Percentiles rank a stretch among this genome's conserved stretches.
These are phyloP conservation scores for Sialis fuliginosa DNA, from an alignment of 2,888 invertebrate species.

Conservation along the genomic window DNA sequence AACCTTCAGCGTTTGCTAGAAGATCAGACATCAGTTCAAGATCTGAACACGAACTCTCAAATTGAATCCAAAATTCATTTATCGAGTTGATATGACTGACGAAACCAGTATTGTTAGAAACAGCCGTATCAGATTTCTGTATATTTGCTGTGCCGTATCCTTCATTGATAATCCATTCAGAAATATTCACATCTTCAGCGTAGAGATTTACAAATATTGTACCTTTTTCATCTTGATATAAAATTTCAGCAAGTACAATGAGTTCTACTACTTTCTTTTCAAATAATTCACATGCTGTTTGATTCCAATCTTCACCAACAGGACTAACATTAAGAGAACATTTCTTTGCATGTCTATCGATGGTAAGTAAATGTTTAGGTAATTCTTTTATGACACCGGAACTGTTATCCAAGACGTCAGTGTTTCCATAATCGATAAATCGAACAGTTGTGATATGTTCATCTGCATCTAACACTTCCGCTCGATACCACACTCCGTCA, in stretches of 20 bases:
- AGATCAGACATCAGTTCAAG: slow-evolving; percentile 42
- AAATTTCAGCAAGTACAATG: slow-evolving; percentile 15
- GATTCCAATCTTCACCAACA: slow-evolving; percentile 45
- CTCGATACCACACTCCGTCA: slow-evolving; percentile 85
- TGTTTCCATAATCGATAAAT: slow-evolving; percentile 65
- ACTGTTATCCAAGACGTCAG: slow-evolving; percentile 49
- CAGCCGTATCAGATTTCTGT: slow-evolving; percentile 26
- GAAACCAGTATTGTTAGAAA: slow-evolving; percentile 38
- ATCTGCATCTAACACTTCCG: slow-evolving; percentile 65
- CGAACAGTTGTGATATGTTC: slow-evolving; percentile 57
- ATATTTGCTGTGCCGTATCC: slow-evolving; percentile 32
- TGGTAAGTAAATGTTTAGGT: slow-evolving; percentile 35
- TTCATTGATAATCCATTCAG: slow-evolving; percentile 38
- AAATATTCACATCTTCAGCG: slow-evolving; percentile 37
- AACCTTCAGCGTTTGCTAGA: slow-evolving; percentile 31
- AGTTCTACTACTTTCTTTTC: slow-evolving; percentile 14
- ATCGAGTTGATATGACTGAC: slow-evolving; percentile 49
- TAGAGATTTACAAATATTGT: slow-evolving; percentile 47
- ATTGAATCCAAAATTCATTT: slow-evolving; percentile 56
- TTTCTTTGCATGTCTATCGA: slow-evolving; percentile 38
- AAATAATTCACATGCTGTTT: slow-evolving; percentile 37
- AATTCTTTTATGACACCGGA: slow-evolving; percentile 40
- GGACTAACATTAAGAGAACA: slow-evolving; percentile 52
- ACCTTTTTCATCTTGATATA: slow-evolving; percentile 36
- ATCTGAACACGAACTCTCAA: slow-evolving; percentile 39